Conservation (phyloP, 2,113 vertebrate species). For the Zootoca vivipara region DNA sequence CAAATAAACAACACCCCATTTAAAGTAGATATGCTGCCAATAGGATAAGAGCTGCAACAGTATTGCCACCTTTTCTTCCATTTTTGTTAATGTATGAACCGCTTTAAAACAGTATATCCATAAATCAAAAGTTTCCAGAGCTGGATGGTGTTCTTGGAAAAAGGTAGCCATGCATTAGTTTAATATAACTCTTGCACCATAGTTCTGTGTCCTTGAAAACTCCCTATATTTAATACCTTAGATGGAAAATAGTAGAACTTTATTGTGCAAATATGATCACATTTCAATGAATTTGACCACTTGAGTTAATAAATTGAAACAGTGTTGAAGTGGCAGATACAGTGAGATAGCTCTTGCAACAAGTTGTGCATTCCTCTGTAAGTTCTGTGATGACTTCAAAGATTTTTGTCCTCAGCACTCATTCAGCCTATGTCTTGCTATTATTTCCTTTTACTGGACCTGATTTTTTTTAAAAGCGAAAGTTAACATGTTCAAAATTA, state of each 20-base stretch:
- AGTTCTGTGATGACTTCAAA: not conserved
- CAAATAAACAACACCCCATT: slow-evolving; percentile 39
- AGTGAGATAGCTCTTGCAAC: not conserved
- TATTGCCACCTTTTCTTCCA: slow-evolving; percentile 41
- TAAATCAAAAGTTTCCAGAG: not conserved
- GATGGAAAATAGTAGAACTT: not conserved
- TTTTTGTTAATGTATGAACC: not conserved
- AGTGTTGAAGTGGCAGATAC: not conserved
- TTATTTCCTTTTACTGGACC: not conserved
- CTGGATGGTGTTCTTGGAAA: not conserved
- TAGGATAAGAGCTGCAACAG: slow-evolving; percentile 32
- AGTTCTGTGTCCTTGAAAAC: not conserved
- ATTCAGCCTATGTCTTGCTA: not conserved
- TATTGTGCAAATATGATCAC: not conserved
- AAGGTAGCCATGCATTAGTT: not conserved
- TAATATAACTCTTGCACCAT: not conserved
- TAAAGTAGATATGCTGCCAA: slow-evolving; percentile 11
- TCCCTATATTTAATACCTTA: not conserved
- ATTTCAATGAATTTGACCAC: not conserved
- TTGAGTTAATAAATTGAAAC: not conserved
- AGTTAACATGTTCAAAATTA: too few species aligned
- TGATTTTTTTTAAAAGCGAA: too few species aligned
- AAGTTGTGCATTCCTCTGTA: not conserved
- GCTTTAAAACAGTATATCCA: slow-evolving; percentile 1
- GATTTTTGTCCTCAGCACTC: too few species aligned